Evolutionary conservation across 2,888 invertebrate genomes (phyloP), one percentile per base, ranked within the genome.

Genomic region (Eretmocerus hayati): DNA sequence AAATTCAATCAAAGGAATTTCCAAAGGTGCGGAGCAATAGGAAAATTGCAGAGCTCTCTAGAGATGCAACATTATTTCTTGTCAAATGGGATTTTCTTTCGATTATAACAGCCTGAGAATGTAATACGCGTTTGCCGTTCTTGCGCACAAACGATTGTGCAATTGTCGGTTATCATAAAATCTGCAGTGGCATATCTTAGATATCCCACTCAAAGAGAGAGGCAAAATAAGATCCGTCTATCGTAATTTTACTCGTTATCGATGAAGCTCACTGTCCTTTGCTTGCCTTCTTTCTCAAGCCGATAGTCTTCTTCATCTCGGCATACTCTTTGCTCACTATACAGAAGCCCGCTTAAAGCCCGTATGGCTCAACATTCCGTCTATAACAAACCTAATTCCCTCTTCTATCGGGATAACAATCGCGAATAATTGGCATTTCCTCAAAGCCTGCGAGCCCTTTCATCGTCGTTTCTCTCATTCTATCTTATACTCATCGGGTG

Each of bases 381-480:
- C 36, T 46, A 53, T 58, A 58, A 59, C 56, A 59, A 59, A 59
- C 53, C 54, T 59, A 59, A 59, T 60, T 59, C 50, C 48, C 46
- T 32, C 42, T 13, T n/a, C 36, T 54, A 42, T 42, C 42, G 58
- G 56, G 56, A 51, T 51, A 51, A 51, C 51, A 51, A 51, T 51
- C 44, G 47, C 36, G 47, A 43, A 47, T 47, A 50, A 51, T 51
- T 51, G 47, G 51, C 51, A 44, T 51, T 51, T 51, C 47, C 51
- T 39, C 16, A 32, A 36, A 16, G 20, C 23, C 9, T 36, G 15
- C 40, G 44, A 42, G 26, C 41, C 21, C 42, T 42, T 46, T 47
- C 48, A 47, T 37, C 48, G 32, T 45, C 47, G 18, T 41, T 18
- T 35, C 26, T 26, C 33, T 18, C 5, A 5, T 8, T 20, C 9